phyloP scores from a whole-genome alignment of 2,113 vertebrate genomes.

The Rhadina sibilatrix region DNA sequence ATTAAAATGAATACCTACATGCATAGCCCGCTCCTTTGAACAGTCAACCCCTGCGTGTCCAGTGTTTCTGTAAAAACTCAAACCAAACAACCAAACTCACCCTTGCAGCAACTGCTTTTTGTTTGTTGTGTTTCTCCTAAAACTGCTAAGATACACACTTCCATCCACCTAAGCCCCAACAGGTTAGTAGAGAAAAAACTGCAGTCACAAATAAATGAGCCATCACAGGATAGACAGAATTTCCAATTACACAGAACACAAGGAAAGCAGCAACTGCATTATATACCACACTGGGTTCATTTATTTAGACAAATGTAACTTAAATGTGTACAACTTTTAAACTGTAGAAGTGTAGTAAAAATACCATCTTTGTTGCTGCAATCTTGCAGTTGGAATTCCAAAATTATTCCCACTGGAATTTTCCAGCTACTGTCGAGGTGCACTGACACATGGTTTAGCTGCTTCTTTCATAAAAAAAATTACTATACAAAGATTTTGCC shows the following conservation, averaged over 20 bases:
- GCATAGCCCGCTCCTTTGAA: not conserved
- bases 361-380: not conserved
- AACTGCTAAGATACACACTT: not conserved
- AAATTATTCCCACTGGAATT: not conserved
- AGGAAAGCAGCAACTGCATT: not conserved
- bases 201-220: not conserved
- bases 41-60: not conserved
- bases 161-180: not conserved
- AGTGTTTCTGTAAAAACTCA: not conserved
- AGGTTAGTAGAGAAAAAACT: not conserved
- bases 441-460: not conserved
- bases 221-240: not conserved
- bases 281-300: not conserved
- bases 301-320: constrained; percentile 31
- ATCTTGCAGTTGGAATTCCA: not conserved
- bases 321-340: not conserved
- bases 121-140: not conserved
- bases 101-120: not conserved
- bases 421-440: not conserved
- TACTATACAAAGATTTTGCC: not conserved
- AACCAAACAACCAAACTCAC: not conserved
- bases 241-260: not conserved
- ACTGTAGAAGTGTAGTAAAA: not conserved
- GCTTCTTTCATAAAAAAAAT: not conserved
- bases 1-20: not conserved